Base-by-base conservation (phyloP, 2,888 invertebrate genomes). In the Acrobasis repandana region DNA sequence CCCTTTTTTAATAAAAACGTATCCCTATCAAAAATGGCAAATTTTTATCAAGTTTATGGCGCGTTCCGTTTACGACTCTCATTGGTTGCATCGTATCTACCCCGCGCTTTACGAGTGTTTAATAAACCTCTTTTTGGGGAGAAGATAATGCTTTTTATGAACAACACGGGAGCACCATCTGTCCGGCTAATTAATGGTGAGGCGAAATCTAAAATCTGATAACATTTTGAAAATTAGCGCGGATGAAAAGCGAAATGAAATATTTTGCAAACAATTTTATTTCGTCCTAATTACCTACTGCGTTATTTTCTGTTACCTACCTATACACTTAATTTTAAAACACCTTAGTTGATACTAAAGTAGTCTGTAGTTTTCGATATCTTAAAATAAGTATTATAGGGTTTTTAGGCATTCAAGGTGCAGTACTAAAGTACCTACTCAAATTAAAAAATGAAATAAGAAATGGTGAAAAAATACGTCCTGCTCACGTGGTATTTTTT, bases 41-140 rank as follows among this genome's bases (percentile, higher is more conserved):
- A 57, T 62, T 64, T 66, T 60, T 58, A 54, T 58, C 43, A 63
- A 65, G 61, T 73, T 72, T 72, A 70, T 67, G 52, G 65, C 68
- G 68, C 63, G 66, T 66, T 66, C 64, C 65, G 64, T 74, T 80
- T 76, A 82, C 69, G 76, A 74, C 69, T 66, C 67, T 75, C 72
- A 78, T 77, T 69, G 72, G 73, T 69, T 76, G 79, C 80, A 79
- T 68, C 70, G 70, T 70, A 66, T 73, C 70, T 71, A 58, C 82
- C 82, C 79, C 78, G 77, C 80, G 79, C 69, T 70, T 90, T 85
- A 90, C 84, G 88, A 88, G 77, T 81, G 76, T 77, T 86, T 88
- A 85, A 89, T 88, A 88, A 88, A 88, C 84, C 82, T 74, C 72
- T 74, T 80, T 76, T 78, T 74, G 71, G 72, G 71, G 72, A 71